phyloP scores from a whole-genome alignment of 2,888 invertebrate genomes.

The Litoditis marina region DNA sequence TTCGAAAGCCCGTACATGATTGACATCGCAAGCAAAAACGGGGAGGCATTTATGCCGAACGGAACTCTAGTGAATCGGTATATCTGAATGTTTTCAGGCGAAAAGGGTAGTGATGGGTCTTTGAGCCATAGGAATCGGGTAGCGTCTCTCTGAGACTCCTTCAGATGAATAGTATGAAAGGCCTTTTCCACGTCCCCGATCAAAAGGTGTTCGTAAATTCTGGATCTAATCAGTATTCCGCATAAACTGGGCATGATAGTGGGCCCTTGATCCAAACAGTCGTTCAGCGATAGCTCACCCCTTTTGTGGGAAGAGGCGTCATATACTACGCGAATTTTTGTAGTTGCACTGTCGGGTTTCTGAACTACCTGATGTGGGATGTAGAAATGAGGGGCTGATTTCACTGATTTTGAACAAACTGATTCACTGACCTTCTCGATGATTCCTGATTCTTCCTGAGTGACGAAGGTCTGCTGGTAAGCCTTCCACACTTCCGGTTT shows the following conservation, averaged over 20 bases:
- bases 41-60: slow-evolving; percentile 30
- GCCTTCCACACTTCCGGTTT: too few relatives aligned
- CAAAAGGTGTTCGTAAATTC: slow-evolving; percentile 14
- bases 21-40: slow-evolving; percentile 26
- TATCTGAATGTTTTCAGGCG: slow-evolving; percentile 22
- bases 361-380: too few relatives aligned
- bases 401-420: too few relatives aligned
- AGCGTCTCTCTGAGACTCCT: slow-evolving; percentile 21
- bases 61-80: slow-evolving; percentile 34
- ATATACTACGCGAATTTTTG: slow-evolving; percentile 37
- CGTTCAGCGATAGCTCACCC: slow-evolving; percentile 25
- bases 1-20: too few relatives aligned
- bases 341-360: too few relatives aligned
- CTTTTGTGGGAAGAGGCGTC: slow-evolving; percentile 28
- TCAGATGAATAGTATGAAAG: slow-evolving; percentile 34
- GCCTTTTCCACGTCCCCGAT: slow-evolving; percentile 43
- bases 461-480: too few relatives aligned
- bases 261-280: slow-evolving; percentile 29
- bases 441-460: too few relatives aligned
- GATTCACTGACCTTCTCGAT: too few relatives aligned
- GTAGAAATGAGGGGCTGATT: too few relatives aligned
- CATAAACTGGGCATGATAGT: slow-evolving; percentile 21
- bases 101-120: slow-evolving; percentile 15
- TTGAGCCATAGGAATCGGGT: slow-evolving; percentile 34
- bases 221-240: slow-evolving; percentile 29